A percentile compares a stretch with the other conserved stretches of the same genome.
Conservation (phyloP, 2,113 vertebrate species). For the Pavo muticus region DNA sequence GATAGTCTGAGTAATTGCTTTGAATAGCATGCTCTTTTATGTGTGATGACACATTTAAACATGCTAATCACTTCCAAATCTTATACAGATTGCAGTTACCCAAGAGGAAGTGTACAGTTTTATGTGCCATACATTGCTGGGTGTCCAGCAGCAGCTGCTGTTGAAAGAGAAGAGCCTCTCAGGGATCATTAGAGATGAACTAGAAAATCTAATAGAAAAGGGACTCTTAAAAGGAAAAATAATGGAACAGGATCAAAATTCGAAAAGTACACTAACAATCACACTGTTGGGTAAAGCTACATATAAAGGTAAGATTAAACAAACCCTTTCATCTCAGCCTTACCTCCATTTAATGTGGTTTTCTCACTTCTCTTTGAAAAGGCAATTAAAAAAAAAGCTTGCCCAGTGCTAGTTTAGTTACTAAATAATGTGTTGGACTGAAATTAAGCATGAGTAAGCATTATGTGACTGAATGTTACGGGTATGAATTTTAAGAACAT, state of each 20-base stretch:
- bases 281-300: constrained; percentile 90
- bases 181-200: constrained; percentile 75
- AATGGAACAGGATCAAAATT: not conserved
- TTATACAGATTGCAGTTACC: constrained; percentile 83
- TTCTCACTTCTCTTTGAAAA: not conserved
- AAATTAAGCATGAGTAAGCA: not conserved
- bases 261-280: constrained; percentile 72
- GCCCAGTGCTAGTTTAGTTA: not conserved
- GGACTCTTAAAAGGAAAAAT: constrained; percentile 77
- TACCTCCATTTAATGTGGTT: not conserved
- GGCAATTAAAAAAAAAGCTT: not conserved
- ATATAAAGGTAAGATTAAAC: constrained; percentile 85
- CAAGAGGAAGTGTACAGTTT: constrained; percentile 81
- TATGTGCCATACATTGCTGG: constrained; percentile 86
- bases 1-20: not conserved
- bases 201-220: constrained; percentile 83
- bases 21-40: not conserved
- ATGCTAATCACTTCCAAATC: constrained; percentile 11
- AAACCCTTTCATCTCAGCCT: not conserved
- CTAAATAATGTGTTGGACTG: not conserved
- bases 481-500: not conserved
- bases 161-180: constrained; percentile 80
- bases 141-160: constrained; percentile 84
- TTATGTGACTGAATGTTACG: not conserved
- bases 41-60: not conserved